phyloP scores from a whole-genome alignment of 2,113 vertebrate species.

The Crypturellus undulatus region DNA sequence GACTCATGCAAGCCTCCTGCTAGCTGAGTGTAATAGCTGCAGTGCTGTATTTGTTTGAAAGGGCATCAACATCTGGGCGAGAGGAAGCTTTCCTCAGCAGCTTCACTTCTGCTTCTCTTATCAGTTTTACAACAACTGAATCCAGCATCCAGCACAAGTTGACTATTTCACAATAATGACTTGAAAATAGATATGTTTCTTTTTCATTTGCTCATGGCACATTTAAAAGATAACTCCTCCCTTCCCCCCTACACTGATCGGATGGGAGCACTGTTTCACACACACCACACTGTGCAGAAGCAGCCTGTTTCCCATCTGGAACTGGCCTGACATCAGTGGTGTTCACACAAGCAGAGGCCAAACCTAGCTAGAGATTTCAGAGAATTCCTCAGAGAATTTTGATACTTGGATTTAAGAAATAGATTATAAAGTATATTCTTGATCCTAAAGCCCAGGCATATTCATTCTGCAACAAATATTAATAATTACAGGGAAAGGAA shows the following conservation, averaged over 20 bases:
- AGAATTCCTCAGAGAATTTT: neutral
- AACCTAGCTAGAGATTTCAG: neutral
- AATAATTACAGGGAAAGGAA: neutral
- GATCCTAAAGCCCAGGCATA: neutral
- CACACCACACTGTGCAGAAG: neutral
- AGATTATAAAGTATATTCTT: neutral
- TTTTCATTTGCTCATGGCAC: neutral
- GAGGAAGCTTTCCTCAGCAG: constrained; percentile 6
- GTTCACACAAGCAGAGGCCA: neutral
- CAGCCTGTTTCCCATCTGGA: neutral
- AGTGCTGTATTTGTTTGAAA: neutral
- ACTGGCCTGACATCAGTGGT: rapidly evolving
- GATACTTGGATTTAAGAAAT: neutral
- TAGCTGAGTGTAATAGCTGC: neutral
- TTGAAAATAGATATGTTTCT: neutral
- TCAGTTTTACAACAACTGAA: neutral
- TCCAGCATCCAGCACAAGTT: neutral
- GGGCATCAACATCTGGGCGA: neutral
- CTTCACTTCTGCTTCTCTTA: constrained; percentile 51
- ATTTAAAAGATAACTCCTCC: neutral
- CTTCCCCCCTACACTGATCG: neutral
- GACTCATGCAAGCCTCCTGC: neutral
- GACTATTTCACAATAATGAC: neutral
- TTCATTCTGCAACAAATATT: neutral
- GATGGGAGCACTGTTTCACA: neutral